Evolutionary conservation across 2,797 vertebrate genomes (phyloP).

Genomic region (Muraenolepis orangiensis): DNA sequence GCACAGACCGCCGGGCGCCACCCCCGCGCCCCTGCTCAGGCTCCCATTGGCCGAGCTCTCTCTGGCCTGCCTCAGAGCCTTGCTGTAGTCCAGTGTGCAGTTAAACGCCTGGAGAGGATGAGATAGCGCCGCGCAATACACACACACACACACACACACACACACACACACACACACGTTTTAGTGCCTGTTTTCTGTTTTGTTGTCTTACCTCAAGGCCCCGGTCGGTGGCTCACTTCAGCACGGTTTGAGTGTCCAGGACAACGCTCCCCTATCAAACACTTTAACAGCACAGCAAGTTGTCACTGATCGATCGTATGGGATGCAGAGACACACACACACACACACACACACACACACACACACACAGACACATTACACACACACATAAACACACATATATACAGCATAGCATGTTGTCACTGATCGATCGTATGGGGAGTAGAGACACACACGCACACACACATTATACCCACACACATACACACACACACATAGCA

Average conservation of each 20-base stretch:
- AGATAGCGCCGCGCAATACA: background rate
- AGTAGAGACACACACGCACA: background rate
- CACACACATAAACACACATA: no score
- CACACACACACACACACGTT: background rate
- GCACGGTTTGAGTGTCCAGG: background rate
- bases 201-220: background rate
- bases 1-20: conserved; percentile 65
- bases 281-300: background rate
- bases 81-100: conserved; percentile 71
- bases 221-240: background rate
- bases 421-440: background rate
- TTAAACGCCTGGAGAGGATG: conserved; percentile 70
- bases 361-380: background rate
- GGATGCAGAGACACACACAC: background rate
- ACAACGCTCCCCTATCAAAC: background rate
- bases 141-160: background rate
- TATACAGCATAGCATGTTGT: background rate
- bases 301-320: background rate
- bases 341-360: background rate
- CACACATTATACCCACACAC: background rate
- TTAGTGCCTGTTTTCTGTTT: background rate
- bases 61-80: conserved; percentile 43
- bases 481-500: background rate
- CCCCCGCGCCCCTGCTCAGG: conserved; percentile 26
- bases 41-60: conserved; percentile 43